Evolutionary conservation across 2,888 invertebrate genomes (phyloP), one percentile per base, ranked within the genome.

Genomic region (Leptura quadrifasciata): DNA sequence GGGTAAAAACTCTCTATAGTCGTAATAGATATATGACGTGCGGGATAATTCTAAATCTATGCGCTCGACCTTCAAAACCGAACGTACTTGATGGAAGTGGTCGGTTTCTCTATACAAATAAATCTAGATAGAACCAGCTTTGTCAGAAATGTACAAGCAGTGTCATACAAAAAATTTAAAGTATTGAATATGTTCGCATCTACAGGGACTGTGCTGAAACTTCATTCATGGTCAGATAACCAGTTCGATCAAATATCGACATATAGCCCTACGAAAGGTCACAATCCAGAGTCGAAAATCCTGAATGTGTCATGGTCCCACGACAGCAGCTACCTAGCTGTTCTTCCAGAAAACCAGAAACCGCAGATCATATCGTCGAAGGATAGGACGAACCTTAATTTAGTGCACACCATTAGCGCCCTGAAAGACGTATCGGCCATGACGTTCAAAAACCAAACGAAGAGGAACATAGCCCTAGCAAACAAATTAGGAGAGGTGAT

Each of bases 281-380:
- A 31, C 15, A 70, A 67, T 9, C 39, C 75, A n/a, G 31, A 64
- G 0, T 76, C 80, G 0, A 83, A 80, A 65, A 84, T 87, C 47
- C 78, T 75, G 6, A 79, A 84, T n/a, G 58, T 86, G 0, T 87
- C 87, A 12, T 86, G 86, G 85, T 85, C 87, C 57, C 86, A 86
- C 73, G 88, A 88, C 77, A 87, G 88, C 76, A 84, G 81, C 24
- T 88, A 87, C 74, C 73, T 88, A 24, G 84, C 84, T 0, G 76
- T 86, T n/a, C 76, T 88, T 0, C 83, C 84, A 18, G 84, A 87
- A 27, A 83, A 85, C 12, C 79, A 80, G 27, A 81, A 79, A 64
- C 87, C 87, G 1, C 85, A 87, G 79, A 87, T 88, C 27, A 74
- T 88, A 12, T 85, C 85, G 1, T 70, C 83, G 4, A 87, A 84